A percentile compares a stretch with the other conserved stretches of the same genome.
These are phyloP conservation scores for Calliopum simillimum DNA, from an alignment of 2,888 invertebrate genomes.

Conservation along the genomic window DNA sequence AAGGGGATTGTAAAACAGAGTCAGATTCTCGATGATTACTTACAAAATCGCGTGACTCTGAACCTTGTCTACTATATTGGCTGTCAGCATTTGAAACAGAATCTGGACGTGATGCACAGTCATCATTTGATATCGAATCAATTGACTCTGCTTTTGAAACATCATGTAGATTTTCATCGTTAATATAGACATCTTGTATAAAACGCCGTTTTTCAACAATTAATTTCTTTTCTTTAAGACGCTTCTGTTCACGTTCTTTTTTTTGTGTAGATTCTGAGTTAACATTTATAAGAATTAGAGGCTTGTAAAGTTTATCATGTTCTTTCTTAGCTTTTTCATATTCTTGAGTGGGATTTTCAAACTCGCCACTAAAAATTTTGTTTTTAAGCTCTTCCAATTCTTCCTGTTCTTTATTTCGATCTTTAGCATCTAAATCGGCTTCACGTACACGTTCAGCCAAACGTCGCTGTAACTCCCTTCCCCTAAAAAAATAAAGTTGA, in stretches of 20 bases:
- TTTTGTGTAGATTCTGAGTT: slow-evolving; percentile 73
- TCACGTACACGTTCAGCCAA: slow-evolving; percentile 93
- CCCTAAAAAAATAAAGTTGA: slow-evolving; percentile 60
- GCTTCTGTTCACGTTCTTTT: slow-evolving; percentile 72
- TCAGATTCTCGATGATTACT: slow-evolving; percentile 63
- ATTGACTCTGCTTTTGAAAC: slow-evolving; percentile 48
- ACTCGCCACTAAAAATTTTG: slow-evolving; percentile 78
- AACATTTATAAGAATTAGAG: slow-evolving; percentile 82
- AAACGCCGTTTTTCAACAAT: slow-evolving; percentile 54
- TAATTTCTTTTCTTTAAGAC: slow-evolving; percentile 69
- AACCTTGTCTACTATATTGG: slow-evolving; percentile 57
- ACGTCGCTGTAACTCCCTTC: slow-evolving; percentile 90
- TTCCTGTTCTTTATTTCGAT: slow-evolving; percentile 88
- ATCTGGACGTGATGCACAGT: slow-evolving; percentile 81
- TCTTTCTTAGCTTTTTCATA: slow-evolving; percentile 79
- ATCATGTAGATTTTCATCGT: slow-evolving; percentile 30
- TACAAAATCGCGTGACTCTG: slow-evolving; percentile 61
- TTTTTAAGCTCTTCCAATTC: slow-evolving; percentile 87
- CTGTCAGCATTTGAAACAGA: slow-evolving; percentile 72
- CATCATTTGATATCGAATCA: slow-evolving; percentile 58
- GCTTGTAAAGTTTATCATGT: slow-evolving; percentile 85
- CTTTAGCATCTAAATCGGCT: slow-evolving; percentile 90
- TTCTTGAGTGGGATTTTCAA: slow-evolving; percentile 74
- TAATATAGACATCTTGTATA: slow-evolving; percentile 20
- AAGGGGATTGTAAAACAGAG: slow-evolving; percentile 66